Percentiles rank a stretch among this genome's conserved stretches.
Conservation (phyloP, 2,888 invertebrate genomes). For the Tenthredo mesomela region DNA sequence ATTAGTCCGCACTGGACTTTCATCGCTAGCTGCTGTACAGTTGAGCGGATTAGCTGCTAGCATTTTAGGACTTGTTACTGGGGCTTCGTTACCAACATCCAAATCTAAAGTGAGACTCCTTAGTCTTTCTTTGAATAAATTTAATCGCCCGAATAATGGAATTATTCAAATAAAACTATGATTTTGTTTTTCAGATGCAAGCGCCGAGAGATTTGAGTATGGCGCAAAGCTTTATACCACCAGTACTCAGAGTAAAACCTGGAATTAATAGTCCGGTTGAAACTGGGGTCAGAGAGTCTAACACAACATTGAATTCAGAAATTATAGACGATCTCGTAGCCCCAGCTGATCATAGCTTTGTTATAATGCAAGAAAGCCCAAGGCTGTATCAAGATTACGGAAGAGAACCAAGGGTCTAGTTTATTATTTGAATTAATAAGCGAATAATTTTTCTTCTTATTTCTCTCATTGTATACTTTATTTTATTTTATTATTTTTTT, state of each 20-base stretch:
- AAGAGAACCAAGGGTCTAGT: conserved; percentile 67
- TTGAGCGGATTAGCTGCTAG: conserved; percentile 74
- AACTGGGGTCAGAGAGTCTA: conserved; percentile 62
- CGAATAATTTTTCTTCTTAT: conserved; percentile 20
- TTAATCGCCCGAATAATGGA: conserved; percentile 18
- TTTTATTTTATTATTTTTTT: background rate
- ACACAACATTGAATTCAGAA: conserved; percentile 65
- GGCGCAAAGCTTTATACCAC: conserved; percentile 73
- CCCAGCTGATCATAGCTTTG: background rate
- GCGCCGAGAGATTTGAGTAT: conserved; percentile 70
- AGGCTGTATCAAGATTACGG: conserved; percentile 75
- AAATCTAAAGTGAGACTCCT: conserved; percentile 70
- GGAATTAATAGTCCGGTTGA: conserved; percentile 66
- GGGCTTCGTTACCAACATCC: conserved; percentile 72
- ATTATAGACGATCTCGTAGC: conserved; percentile 60
- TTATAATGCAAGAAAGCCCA: conserved; percentile 69
- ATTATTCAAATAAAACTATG: background rate
- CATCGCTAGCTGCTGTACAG: conserved; percentile 75
- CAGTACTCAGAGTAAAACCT: conserved; percentile 71
- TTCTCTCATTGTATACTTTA: too few species aligned
- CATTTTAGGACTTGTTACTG: conserved; percentile 74
- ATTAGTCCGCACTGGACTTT: conserved; percentile 72
- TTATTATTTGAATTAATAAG: conserved; percentile 15
- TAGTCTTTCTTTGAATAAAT: background rate
- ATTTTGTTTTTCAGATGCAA: conserved; percentile 64